Conservation (phyloP, 2,888 invertebrate genomes). For the Ophion obscuratus region DNA sequence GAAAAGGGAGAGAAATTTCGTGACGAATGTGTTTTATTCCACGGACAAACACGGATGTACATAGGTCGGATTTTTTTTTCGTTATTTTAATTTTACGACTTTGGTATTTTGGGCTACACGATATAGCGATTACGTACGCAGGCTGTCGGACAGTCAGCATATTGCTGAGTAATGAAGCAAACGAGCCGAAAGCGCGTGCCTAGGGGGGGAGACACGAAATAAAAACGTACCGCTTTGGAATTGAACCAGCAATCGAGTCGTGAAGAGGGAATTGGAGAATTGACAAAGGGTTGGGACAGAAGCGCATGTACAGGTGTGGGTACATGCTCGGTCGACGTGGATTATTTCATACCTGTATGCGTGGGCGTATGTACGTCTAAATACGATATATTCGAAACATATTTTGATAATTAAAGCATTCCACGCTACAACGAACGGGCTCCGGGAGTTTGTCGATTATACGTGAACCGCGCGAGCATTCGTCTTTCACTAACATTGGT, state of each 20-base stretch:
- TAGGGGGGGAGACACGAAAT: constrained; percentile 13
- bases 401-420: constrained; percentile 62
- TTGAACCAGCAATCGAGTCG: constrained; percentile 54
- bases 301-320: background rate
- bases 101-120: constrained; percentile 20
- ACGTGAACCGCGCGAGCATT: constrained; percentile 7
- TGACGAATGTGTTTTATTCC: constrained; percentile 14
- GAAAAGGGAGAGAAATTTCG: constrained; percentile 3
- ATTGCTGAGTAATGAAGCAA: constrained; percentile 59
- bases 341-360: constrained; percentile 4
- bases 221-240: constrained; percentile 44
- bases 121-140: constrained; percentile 19
- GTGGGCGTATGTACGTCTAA: background rate
- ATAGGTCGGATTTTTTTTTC: background rate
- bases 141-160: constrained; percentile 32
- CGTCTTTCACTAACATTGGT: constrained; percentile 51
- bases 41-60: background rate
- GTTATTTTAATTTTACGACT: background rate
- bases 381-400: constrained; percentile 55
- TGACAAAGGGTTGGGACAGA: constrained; percentile 25
- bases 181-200: constrained; percentile 46
- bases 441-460: constrained; percentile 55
- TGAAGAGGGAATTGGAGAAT: constrained; percentile 15
- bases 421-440: constrained; percentile 43
- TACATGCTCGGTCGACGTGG: background rate